Evolutionary conservation across 2,113 vertebrate species (phyloP).

Genomic region (Butorides virescens): DNA sequence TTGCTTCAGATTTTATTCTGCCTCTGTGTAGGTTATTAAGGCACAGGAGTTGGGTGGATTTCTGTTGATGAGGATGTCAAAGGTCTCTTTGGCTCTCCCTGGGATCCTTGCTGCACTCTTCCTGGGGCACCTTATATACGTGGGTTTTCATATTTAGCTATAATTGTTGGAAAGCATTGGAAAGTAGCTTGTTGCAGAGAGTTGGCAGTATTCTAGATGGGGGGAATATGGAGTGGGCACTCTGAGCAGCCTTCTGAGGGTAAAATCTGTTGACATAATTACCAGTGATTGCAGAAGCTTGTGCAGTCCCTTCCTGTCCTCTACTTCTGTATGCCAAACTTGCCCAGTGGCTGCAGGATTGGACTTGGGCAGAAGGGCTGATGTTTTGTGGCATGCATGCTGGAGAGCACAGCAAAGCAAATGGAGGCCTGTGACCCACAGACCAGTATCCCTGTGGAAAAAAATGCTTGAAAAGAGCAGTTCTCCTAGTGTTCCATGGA

Average conservation of each 20-base stretch:
- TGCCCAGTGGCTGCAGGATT: neutral
- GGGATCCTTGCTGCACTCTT: neutral
- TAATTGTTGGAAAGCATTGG: neutral
- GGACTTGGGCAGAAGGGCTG: fast-evolving
- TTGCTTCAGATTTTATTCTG: neutral
- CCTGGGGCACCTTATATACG: too few species aligned
- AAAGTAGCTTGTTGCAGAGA: neutral
- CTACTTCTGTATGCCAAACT: neutral
- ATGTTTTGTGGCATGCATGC: neutral
- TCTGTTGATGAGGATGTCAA: neutral
- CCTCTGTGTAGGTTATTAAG: neutral
- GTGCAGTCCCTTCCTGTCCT: neutral
- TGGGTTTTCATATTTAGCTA: neutral
- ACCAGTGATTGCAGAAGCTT: neutral
- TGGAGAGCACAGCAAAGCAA: neutral
- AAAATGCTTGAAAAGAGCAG: neutral
- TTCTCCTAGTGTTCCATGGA: neutral
- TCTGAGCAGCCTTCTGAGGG: neutral
- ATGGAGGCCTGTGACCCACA: neutral
- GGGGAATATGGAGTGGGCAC: neutral
- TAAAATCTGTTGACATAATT: neutral
- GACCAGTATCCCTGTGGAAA: neutral
- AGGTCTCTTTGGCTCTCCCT: neutral
- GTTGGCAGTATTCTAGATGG: neutral
- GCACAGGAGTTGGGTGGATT: neutral